Base-by-base conservation (phyloP, 2,113 vertebrate genomes). In the Rhinolophus sinicus region DNA sequence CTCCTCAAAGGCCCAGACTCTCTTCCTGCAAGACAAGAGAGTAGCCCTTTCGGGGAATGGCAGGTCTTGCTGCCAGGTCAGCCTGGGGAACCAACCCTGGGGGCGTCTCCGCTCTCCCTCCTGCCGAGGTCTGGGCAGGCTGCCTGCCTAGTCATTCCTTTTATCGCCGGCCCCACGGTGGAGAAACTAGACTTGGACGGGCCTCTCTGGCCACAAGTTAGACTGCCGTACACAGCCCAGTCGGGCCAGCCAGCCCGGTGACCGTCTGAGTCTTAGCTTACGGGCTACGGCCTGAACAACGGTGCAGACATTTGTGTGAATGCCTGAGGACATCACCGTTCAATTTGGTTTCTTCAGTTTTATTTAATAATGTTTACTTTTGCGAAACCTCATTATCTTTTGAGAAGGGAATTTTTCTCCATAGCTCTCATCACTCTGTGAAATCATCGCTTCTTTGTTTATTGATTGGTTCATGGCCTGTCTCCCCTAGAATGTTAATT, bases 21-120 rank as follows among this genome's bases (percentile, higher is more conserved):
- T 80, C 52, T 92, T 95, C 94, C 85, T 75, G 88, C 50, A 90
- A 54, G 40, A 11, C 65, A 73, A 22, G 38, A 77, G 54, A 30
- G 12, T 47, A 35, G 47, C 50, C 47, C 65, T 97, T 97, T 95
- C 30, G 1, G 92, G 72, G 89, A 91, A 95, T 77, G 13, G 14
- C n/a, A 12, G 10, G 18, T 40, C 60, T 21, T 4, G 73, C 81
- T 65, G 89, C 93, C 81, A 82, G 56, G 54, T 82, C 58, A 12
- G 58, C 44, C 50, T 4, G 8, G 56, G 40, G 69, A 77, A 52
- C 8, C 0, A 4, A 47, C 92, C 81, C 30, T 13, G 12, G 3
- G 26, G 86, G 86, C 64, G 30, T 13, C 72, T 81, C 30, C 19
- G 6, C 18, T 38, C 35, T 35, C 40, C 88, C 75, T 65, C 56